phyloP scores from a whole-genome alignment of 2,797 vertebrate species.

The Lophotriccus pileatus region DNA sequence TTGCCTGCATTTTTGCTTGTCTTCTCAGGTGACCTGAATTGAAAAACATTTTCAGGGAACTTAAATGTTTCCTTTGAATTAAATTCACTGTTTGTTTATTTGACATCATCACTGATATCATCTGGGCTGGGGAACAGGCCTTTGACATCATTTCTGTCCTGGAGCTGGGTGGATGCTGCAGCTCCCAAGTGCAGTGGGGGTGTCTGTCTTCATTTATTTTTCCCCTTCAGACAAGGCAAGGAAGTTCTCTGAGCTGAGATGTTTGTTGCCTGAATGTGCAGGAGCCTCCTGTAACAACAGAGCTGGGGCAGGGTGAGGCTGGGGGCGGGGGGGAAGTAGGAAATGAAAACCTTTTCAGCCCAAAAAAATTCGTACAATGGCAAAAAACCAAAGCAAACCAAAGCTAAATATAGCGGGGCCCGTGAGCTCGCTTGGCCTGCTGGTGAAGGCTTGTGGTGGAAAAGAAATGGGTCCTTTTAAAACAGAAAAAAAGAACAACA shows the following conservation, averaged over 20 bases:
- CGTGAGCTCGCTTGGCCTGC: background rate
- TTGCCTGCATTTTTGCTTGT: background rate
- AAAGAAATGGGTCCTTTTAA: background rate
- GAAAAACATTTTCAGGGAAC: background rate
- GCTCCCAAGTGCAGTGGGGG: background rate
- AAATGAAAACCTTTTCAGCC: constrained; percentile 9
- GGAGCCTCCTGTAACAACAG: background rate
- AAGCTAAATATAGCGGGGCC: constrained; percentile 34
- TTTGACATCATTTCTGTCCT: background rate
- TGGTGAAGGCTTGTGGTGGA: background rate
- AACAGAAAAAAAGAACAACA: background rate
- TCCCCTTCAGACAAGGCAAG: background rate
- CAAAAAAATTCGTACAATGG: background rate
- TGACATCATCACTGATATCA: background rate
- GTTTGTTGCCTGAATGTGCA: background rate
- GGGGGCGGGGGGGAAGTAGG: background rate
- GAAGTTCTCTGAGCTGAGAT: background rate
- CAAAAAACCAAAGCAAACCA: constrained; percentile 36
- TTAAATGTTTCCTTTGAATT: background rate
- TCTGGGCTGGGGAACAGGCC: background rate
- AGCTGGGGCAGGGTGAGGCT: background rate
- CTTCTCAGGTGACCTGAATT: background rate
- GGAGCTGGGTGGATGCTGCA: rapidly evolving
- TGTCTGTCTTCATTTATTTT: background rate
- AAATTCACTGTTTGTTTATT: background rate